Conservation (phyloP, 2,888 invertebrate species). For the Ornithoptera priamus region DNA sequence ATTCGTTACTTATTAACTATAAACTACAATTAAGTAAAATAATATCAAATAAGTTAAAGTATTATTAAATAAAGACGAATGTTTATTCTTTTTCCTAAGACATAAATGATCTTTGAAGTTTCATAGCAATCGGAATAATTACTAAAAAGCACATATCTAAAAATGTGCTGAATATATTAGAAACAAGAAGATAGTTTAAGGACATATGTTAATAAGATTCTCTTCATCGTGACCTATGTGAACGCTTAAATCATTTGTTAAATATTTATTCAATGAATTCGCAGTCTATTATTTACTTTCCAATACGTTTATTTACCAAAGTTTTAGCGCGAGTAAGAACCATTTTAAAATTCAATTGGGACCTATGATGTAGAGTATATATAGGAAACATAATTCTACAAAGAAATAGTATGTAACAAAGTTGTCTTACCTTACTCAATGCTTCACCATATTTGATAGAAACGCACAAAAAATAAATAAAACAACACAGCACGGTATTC, state of each 20-base stretch:
- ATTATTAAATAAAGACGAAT: not conserved
- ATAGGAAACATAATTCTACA: not conserved
- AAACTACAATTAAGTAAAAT: too few species aligned
- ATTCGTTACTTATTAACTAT: too few species aligned
- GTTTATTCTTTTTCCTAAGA: not conserved
- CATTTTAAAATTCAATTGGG: conserved; percentile 9
- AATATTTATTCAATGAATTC: conserved; percentile 15
- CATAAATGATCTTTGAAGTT: not conserved
- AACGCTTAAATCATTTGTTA: conserved; percentile 1
- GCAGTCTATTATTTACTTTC: not conserved
- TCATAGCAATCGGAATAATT: not conserved
- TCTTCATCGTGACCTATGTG: not conserved
- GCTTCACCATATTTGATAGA: conserved; percentile 41
- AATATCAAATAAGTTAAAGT: not conserved
- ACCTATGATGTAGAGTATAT: conserved; percentile 4
- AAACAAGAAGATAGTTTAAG: not conserved
- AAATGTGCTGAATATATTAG: not conserved
- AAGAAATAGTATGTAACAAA: conserved; percentile 25
- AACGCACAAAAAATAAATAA: conserved; percentile 49
- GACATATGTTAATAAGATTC: not conserved
- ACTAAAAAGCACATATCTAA: not conserved
- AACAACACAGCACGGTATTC: conserved; percentile 51
- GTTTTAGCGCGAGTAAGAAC: conserved; percentile 2
- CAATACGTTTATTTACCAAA: conserved; percentile 11
- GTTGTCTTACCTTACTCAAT: conserved; percentile 52